Conservation (phyloP, 2,113 vertebrate species). For the Phylloscopus trochilus region DNA sequence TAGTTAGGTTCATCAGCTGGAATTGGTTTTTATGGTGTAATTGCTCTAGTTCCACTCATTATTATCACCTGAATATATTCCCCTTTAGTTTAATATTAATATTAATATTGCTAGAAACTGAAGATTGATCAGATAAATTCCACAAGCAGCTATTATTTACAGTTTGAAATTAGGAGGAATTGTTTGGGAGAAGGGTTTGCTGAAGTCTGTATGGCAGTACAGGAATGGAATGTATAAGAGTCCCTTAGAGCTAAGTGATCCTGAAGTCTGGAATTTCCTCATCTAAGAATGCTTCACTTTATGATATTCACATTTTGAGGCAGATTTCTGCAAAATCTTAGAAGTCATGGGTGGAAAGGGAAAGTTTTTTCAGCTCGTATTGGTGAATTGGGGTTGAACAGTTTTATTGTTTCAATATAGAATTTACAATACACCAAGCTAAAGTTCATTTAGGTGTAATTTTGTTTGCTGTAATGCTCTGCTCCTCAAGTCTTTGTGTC, state of each 20-base stretch:
- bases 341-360: neutral
- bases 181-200: neutral
- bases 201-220: neutral
- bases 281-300: neutral
- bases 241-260: neutral
- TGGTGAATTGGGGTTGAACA: neutral
- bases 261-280: neutral
- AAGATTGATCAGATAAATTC: neutral
- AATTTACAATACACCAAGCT: neutral
- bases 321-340: neutral
- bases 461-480: conserved; percentile 18
- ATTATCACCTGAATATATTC: neutral
- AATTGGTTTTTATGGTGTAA: neutral
- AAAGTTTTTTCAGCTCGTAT: neutral
- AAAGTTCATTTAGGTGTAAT: neutral
- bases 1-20: neutral
- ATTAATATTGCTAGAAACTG: neutral
- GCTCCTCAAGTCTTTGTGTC: neutral
- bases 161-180: neutral
- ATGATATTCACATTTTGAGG: neutral
- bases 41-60: neutral
- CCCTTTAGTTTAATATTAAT: neutral
- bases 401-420: neutral
- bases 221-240: neutral
- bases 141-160: neutral